phyloP scores from a whole-genome alignment of 1,140 invertebrate genomes.

The Drosophila guanche region DNA sequence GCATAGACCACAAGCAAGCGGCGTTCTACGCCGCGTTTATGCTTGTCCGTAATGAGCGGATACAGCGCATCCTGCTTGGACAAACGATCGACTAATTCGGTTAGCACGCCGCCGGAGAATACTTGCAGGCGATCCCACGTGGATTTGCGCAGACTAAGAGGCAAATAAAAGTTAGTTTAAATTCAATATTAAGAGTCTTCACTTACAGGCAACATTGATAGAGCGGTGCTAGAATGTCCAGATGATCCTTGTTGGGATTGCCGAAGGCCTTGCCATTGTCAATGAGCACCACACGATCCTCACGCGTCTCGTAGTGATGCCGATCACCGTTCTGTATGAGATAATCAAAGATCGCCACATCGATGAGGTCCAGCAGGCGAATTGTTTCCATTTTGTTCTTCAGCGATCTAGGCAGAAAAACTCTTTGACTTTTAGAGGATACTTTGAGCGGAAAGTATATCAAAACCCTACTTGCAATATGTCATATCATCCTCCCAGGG shows the following conservation, averaged over 20 bases:
- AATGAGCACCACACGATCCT: constrained; percentile 90
- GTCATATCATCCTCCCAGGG: constrained; percentile 91
- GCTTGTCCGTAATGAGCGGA: constrained; percentile 89
- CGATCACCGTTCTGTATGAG: constrained; percentile 97
- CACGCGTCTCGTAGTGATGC: constrained; percentile 94
- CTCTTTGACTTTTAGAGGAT: neutral
- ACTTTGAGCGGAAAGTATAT: too few species aligned
- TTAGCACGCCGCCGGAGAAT: constrained; percentile 88
- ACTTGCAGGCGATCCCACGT: constrained; percentile 89
- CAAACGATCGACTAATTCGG: constrained; percentile 84
- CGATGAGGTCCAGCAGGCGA: constrained; percentile 92
- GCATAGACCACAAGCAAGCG: constrained; percentile 89
- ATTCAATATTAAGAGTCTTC: neutral
- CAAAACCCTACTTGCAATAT: constrained; percentile 89
- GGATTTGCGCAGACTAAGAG: constrained; percentile 87
- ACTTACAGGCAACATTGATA: constrained; percentile 96
- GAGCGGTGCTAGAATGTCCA: constrained; percentile 94
- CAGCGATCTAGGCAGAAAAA: constrained; percentile 83
- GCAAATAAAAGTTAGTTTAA: constrained; percentile 57
- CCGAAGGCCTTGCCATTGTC: constrained; percentile 98
- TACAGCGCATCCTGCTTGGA: constrained; percentile 84
- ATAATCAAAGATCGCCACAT: constrained; percentile 95
- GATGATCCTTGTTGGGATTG: constrained; percentile 92
- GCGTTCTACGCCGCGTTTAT: constrained; percentile 91
- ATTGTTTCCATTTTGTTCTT: constrained; percentile 85